Evolutionary conservation across 2,797 vertebrate species (phyloP), one percentile per base, ranked within the genome.

Genomic region (Saguinus oedipus): DNA sequence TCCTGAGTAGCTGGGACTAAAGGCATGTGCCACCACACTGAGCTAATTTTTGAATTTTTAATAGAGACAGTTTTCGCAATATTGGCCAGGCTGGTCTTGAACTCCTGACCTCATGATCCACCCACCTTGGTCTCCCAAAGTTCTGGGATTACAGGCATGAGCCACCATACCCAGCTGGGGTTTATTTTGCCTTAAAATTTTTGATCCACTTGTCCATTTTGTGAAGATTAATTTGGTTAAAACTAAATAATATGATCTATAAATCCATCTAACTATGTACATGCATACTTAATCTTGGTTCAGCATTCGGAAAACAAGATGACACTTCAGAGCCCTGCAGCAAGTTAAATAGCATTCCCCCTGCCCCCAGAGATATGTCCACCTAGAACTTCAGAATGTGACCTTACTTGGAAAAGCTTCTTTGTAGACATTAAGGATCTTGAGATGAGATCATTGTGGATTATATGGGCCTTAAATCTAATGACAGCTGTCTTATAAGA

Each of bases 191-290:
- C n/a, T 55, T 46, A 93, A 61, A 22, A 39, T 0, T 24, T 81
- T 89, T 93, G 57, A 86, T 44, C 42, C 68, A 39, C 26, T 91
- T 87, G 17, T 68, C 50, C 42, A 50, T 48, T 75, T 95, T 82
- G 39, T 74, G 36, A 92, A 64, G 30, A 93, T 74, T 61, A 76
- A 80, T 74, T 90, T 88, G 42, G 27, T 91, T 93, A 70, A 96
- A 81, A 72, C 30, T 50, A 48, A 26, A 46, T 76, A 13, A 81
- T 83, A 27, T 87, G 10, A 79, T 82, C 20, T 53, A 12, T 80
- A 93, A 75, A 80, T 61, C 33, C 6, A 55, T 17, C 11, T 76
- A 84, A 46, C 17, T 27, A 76, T 36, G 30, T 26, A 27, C 26
- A 22, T 30, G 27, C 46, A 57, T 44, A 11, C 10, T 76, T 30